Base-by-base conservation (phyloP, 2,797 vertebrate genomes). In the Melopsittacus undulatus region DNA sequence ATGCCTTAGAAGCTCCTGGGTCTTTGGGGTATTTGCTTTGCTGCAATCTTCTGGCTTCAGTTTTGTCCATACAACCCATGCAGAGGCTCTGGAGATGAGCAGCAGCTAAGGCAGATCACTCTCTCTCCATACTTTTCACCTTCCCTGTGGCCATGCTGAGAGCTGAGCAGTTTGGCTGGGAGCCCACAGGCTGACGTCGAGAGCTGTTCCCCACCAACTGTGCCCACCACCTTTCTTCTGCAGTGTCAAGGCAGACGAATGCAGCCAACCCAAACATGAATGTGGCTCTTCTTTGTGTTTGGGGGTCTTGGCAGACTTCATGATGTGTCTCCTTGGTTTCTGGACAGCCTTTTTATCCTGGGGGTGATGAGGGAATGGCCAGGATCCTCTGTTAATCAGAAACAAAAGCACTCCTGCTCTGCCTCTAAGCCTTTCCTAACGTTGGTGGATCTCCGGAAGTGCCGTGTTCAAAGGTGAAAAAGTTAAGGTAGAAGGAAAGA, bases 41-140 rank as follows among this genome's bases (percentile, higher is more conserved):
- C 38, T 29, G 36, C 38, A 36, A 46, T 80, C 52, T 73, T 57
- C 83, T 70, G 80, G 32, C 77, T 87, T 38, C 0, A 0, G 14
- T 38, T 96, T 24, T 87, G 61, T 62, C 83, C 0, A 0, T 18
- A 11, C 54, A 59, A 8, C 43, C 61, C 66, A 10, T 0, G 0
- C 0, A 0, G 78, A 67, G 42, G 48, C 61, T 48, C 2, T 0
- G 49, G 48, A 74, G 74, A 36, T 0, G 0, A 36, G 61, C 49
- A 70, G 69, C 62, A 69, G 85, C 62, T 66, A 66, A 9, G 19
- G 17, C 66, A 34, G 76, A 23, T 32, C 8, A 0, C 3, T 1
- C 17, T 75, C 24, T 48, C 46, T 61, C 51, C 54, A 5, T 1
- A 1, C 20, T 45, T 4, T 18, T 81, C 54, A 63, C 36, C 72